A percentile compares a stretch with the other conserved stretches of the same genome.
phyloP scores from a whole-genome alignment of 2,797 vertebrate species.

The Microctenopoma stevenorrisi region DNA sequence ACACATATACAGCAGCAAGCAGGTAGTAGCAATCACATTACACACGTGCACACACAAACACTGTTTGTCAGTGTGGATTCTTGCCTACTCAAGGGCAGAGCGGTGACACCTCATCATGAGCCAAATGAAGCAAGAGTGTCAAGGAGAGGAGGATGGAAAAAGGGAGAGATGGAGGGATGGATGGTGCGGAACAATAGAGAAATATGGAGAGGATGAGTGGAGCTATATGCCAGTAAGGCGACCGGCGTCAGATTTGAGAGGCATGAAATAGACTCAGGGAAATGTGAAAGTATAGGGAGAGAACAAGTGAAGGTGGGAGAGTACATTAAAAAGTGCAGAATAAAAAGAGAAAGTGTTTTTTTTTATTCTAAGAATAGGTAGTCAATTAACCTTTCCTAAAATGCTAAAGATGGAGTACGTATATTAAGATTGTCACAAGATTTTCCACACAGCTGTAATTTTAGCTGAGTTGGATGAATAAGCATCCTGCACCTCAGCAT shows the following conservation, averaged over 20 bases:
- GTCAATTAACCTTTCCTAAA: too few species aligned
- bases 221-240: constrained; percentile 44
- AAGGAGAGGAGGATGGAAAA: constrained; percentile 54
- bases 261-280: constrained; percentile 59
- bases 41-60: constrained; percentile 48
- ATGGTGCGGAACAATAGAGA: constrained; percentile 61
- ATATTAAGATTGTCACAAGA: too few species aligned
- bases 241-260: constrained; percentile 53
- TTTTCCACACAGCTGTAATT: too few species aligned
- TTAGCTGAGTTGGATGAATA: too few species aligned
- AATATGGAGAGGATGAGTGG: constrained; percentile 61
- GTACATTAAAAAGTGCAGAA: neutral
- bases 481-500: neutral
- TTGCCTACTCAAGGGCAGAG: constrained; percentile 75
- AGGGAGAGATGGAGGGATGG: constrained; percentile 61
- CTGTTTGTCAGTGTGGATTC: constrained; percentile 64
- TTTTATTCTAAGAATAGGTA: neutral
- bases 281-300: constrained; percentile 16
- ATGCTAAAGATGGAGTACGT: too few species aligned
- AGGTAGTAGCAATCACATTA: constrained; percentile 50
- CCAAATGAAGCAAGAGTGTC: constrained; percentile 79
- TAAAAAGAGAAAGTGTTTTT: neutral
- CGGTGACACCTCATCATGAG: constrained; percentile 82
- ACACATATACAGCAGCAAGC: constrained; percentile 3
- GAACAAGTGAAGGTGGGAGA: constrained; percentile 3